phyloP scores from a whole-genome alignment of 2,113 vertebrate species.

The Hemicordylus capensis region DNA sequence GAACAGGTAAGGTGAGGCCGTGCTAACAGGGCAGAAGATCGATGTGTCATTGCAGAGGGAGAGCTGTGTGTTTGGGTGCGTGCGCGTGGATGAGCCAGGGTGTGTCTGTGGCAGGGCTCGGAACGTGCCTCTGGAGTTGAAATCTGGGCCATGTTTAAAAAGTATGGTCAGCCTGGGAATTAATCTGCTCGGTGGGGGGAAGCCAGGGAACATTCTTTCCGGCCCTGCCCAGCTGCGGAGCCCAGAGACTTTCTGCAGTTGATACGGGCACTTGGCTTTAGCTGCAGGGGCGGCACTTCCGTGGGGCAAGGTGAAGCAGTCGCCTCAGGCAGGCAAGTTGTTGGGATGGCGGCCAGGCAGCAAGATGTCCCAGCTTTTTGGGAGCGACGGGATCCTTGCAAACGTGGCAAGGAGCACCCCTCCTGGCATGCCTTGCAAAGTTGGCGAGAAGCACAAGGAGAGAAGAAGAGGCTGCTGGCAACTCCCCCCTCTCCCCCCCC shows the following conservation, averaged over 20 bases:
- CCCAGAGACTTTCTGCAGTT: background rate
- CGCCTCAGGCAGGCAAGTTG: no score
- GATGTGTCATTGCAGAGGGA: background rate
- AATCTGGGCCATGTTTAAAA: background rate
- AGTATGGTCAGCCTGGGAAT: background rate
- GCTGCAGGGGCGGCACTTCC: background rate
- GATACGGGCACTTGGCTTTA: background rate
- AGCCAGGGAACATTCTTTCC: background rate
- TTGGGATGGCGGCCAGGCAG: no score
- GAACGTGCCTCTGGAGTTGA: background rate
- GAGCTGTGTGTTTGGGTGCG: no score
- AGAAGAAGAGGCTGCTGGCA: no score
- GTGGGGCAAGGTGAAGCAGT: background rate
- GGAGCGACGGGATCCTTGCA: no score
- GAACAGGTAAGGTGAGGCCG: background rate
- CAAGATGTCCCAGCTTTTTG: no score
- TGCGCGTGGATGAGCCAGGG: background rate
- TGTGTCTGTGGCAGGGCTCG: background rate
- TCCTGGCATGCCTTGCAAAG: no score
- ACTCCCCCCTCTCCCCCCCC: no score
- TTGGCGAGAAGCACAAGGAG: no score
- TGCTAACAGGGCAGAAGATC: background rate
- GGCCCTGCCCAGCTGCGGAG: background rate
- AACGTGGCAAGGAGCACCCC: no score
- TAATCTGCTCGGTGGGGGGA: background rate